These are phyloP conservation scores for Elgaria multicarinata DNA, from an alignment of 2,113 vertebrate genomes.

Conservation along the genomic window DNA sequence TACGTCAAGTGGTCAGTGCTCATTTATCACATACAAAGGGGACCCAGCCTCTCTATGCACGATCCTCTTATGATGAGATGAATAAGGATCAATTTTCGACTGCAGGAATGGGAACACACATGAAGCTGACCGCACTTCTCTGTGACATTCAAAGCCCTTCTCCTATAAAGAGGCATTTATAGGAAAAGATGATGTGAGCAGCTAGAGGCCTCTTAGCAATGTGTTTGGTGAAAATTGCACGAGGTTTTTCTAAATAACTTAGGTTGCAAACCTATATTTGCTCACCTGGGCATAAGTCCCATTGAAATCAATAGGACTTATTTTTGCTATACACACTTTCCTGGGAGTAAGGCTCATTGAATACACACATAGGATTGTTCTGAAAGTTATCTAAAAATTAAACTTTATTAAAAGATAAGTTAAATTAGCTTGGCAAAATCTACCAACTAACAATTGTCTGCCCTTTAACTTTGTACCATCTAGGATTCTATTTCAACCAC, in stretches of 20 bases:
- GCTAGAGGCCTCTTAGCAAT: not conserved
- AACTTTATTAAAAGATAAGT: not conserved
- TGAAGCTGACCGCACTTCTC: accelerated
- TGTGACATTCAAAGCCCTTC: accelerated
- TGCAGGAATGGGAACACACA: accelerated
- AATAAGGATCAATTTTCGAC: not conserved
- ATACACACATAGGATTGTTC: no score
- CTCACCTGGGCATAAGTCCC: no score
- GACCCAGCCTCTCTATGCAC: not conserved
- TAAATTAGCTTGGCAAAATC: not conserved
- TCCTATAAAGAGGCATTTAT: no score
- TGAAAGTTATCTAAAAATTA: not conserved
- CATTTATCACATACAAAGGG: no score
- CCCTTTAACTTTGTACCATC: not conserved
- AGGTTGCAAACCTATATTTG: not conserved
- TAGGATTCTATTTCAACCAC: not conserved
- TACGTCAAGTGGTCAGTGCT: not conserved
- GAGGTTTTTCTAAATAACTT: not conserved
- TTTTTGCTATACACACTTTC: no score
- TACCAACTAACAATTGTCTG: no score
- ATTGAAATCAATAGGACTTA: no score
- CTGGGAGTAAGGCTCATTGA: no score
- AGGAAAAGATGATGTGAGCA: no score
- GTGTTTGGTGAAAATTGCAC: not conserved
- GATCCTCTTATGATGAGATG: not conserved